Evolutionary conservation across 2,113 vertebrate genomes (phyloP), one percentile per base, ranked within the genome.

Genomic region (Lophotis ruficrista): DNA sequence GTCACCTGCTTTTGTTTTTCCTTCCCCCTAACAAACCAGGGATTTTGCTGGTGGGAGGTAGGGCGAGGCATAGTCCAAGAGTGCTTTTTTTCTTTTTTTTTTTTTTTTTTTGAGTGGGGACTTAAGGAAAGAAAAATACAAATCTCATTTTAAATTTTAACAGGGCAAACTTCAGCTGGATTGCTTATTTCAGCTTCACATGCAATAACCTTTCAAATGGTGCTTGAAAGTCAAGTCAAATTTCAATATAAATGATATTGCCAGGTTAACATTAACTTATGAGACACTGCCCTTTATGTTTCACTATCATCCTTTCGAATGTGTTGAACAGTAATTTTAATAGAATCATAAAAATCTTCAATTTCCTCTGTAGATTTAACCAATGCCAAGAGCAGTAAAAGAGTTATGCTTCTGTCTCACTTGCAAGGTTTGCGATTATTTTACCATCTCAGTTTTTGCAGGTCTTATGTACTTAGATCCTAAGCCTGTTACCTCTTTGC

Each of bases 281-380:
- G 84, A 97, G 91, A 93, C 78, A 81, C 84, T 97, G 94, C 91
- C 89, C 95, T 97, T 96, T 97, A 95, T 94, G 78, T 94, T 94
- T 95, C 83, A 4, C 89, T 89, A 94, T 94, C 94, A 83, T 88
- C 58, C 54, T 22, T 66, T 78, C 2, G 7, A 94, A 80, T 85
- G 58, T 66, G 83, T 94, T 81, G 58, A 96, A 86, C 58, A 78
- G 91, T 91, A 89, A 93, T 88, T 95, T 95, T 95, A 96, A 95
- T 75, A 96, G 97, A 97, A 95, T 75, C 89, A 68, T 97, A 96
- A 97, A 97, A 95, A 95, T 90, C 84, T 96, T 95, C 91, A 85
- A 88, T 97, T 96, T 97, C 93, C 93, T 96, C 84, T 93, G 82
- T 88, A 95, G 96, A 91, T 93, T 91, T 95, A 91, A 91, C 70